Evolutionary conservation across 2,113 vertebrate species (phyloP), one percentile per base, ranked within the genome.

Genomic region (Paramisgurnus dabryanus): DNA sequence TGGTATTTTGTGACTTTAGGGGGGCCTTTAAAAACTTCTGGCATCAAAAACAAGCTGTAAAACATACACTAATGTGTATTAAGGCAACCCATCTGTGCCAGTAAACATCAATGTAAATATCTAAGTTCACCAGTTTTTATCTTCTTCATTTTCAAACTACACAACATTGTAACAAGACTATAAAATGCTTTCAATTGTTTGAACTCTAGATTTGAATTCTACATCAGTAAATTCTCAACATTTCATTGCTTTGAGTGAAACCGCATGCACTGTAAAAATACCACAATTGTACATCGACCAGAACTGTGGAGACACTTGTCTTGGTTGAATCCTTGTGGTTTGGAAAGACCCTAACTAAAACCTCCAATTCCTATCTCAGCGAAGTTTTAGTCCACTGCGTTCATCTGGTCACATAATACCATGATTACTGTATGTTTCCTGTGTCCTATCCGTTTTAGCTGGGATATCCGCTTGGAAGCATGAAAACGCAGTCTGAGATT

Each of bases 191-290:
- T 73, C n/a, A 43, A 18, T 41, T 72, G 39, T 8, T 57, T 72
- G 40, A 15, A 58, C 69, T 72, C 17, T 41, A 58, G 4, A 4
- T 13, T 39, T 40, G 34, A 39, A 41, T 13, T 34, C 47, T 45
- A 6, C 75, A 86, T 82, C 39, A 67, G 83, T 84, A 82, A 83
- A 89, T 90, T 89, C 87, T 88, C 68, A 67, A 72, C 68, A 45
- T 87, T 88, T 87, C 83, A 68, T 80, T 79, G 71, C 80, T 71
- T 84, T 78, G 49, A 72, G 81, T 77, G 77, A 79, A 84, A 86
- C 85, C 86, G 67, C 86, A 80, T 83, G 83, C 88, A 90, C 86
- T 74, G 68, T 85, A 76, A 70, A 58, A 86, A 50, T 86, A 73
- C 78, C 83, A 74, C 83, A 34, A 69, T 83, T 83, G 74, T 75